These are phyloP conservation scores for Aphyosemion australe DNA, from an alignment of 2,113 vertebrate genomes.

Conservation along the genomic window DNA sequence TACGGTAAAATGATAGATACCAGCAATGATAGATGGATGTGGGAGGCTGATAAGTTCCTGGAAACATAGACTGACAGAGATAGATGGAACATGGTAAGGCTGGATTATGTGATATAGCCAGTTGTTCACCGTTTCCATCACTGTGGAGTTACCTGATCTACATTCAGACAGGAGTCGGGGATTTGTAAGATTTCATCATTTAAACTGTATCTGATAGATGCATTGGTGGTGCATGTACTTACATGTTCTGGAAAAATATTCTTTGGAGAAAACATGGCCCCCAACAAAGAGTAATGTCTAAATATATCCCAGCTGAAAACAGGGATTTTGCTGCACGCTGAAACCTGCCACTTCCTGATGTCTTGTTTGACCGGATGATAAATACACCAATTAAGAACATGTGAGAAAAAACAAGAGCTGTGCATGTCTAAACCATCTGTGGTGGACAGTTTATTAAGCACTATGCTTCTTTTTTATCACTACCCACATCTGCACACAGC, in stretches of 20 bases:
- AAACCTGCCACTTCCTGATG: slow-evolving; percentile 42
- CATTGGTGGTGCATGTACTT: background rate
- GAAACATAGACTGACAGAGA: slow-evolving; percentile 28
- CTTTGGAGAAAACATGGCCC: background rate
- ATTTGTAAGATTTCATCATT: slow-evolving; percentile 13
- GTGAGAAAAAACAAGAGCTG: slow-evolving; percentile 40
- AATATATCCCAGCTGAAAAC: slow-evolving; percentile 10
- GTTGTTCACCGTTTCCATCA: slow-evolving; percentile 19
- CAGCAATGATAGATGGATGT: slow-evolving; percentile 36
- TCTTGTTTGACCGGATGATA: slow-evolving; percentile 44
- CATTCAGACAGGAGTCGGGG: slow-evolving; percentile 11
- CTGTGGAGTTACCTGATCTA: slow-evolving; percentile 19
- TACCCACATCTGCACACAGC: background rate
- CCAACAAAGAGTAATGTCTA: slow-evolving; percentile 7
- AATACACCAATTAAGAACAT: slow-evolving; percentile 48
- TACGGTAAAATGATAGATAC: slow-evolving; percentile 32
- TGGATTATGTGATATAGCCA: slow-evolving; percentile 34
- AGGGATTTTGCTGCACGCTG: slow-evolving; percentile 25
- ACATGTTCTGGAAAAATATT: background rate
- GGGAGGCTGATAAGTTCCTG: slow-evolving; percentile 29
- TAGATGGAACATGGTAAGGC: slow-evolving; percentile 9
- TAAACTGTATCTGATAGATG: slow-evolving; percentile 18
- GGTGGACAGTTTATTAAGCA: background rate
- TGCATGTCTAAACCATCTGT: slow-evolving; percentile 52
- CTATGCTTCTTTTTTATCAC: background rate